These are phyloP conservation scores for Epistrophella euchroma DNA, from an alignment of 2,888 invertebrate genomes.

Conservation along the genomic window DNA sequence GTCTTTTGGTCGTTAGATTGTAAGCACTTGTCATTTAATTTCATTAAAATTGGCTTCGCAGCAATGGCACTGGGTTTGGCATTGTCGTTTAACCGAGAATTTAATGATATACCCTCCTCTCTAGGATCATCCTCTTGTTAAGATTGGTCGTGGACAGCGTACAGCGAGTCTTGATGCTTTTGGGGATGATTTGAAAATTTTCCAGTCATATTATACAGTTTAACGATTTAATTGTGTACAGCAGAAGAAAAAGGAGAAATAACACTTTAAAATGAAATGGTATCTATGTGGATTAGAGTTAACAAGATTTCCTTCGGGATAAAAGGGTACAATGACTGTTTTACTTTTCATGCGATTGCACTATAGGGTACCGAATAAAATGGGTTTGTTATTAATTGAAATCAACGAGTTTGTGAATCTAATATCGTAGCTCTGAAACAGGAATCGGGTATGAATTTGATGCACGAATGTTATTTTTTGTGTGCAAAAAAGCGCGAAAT, in stretches of 20 bases:
- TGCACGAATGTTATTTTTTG: neutral
- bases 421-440: neutral
- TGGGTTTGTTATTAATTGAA: slow-evolving; percentile 44
- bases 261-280: slow-evolving; percentile 43
- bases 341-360: slow-evolving; percentile 37
- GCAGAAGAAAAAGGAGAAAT: slow-evolving; percentile 3
- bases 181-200: slow-evolving; percentile 45
- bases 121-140: slow-evolving; percentile 22
- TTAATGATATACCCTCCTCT: slow-evolving; percentile 60
- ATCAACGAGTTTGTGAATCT: slow-evolving; percentile 12
- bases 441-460: neutral
- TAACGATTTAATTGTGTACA: slow-evolving; percentile 65
- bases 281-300: slow-evolving; percentile 51
- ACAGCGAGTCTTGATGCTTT: slow-evolving; percentile 41
- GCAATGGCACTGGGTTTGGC: slow-evolving; percentile 55
- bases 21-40: slow-evolving; percentile 75
- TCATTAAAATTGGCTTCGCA: slow-evolving; percentile 75
- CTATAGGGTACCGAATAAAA: slow-evolving; percentile 28
- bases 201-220: slow-evolving; percentile 59
- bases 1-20: slow-evolving; percentile 71
- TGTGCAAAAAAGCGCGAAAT: neutral
- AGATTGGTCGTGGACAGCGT: slow-evolving; percentile 45
- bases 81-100: slow-evolving; percentile 59
- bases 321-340: slow-evolving; percentile 45
- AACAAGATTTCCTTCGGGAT: slow-evolving; percentile 59